Percentiles rank a stretch among this genome's conserved stretches.
phyloP scores from a whole-genome alignment of 2,113 vertebrate genomes.

The Pogona vitticeps region DNA sequence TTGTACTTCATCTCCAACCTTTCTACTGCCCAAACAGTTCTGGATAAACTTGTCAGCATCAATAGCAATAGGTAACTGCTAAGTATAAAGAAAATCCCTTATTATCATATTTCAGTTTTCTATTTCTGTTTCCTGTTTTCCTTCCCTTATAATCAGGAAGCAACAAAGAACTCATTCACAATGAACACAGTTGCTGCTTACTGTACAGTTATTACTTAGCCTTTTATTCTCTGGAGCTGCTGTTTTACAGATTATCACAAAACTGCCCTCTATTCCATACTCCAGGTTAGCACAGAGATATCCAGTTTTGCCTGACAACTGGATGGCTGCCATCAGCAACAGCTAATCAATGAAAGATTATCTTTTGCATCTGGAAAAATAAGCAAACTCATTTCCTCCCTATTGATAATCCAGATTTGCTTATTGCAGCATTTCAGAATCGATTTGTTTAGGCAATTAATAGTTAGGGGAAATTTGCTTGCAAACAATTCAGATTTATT shows the following conservation, averaged over 20 bases:
- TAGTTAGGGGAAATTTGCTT: neutral
- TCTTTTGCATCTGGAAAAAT: slow-evolving; percentile 48
- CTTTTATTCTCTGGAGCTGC: fast-evolving
- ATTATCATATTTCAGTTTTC: too few species aligned
- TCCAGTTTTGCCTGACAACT: slow-evolving; percentile 44
- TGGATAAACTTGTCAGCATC: neutral
- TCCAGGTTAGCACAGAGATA: neutral
- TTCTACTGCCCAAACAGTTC: neutral
- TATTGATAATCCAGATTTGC: slow-evolving; percentile 33
- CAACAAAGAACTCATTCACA: neutral
- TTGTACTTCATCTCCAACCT: too few species aligned
- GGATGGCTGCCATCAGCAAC: slow-evolving; percentile 38
- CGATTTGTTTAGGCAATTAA: slow-evolving; percentile 20
- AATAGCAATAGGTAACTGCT: too few species aligned
- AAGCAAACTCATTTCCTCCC: slow-evolving; percentile 45
- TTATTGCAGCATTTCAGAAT: slow-evolving; percentile 54
- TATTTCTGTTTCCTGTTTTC: neutral
- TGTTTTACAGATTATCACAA: slow-evolving; percentile 7
- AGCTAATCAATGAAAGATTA: slow-evolving; percentile 46
- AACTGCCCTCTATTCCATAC: neutral
- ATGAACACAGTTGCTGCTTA: neutral
- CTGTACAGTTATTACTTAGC: neutral
- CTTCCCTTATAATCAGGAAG: neutral
- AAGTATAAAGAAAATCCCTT: neutral
- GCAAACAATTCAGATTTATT: neutral